Evolutionary conservation across 2,888 invertebrate species (phyloP).

Genomic region (Junonia oenone): DNA sequence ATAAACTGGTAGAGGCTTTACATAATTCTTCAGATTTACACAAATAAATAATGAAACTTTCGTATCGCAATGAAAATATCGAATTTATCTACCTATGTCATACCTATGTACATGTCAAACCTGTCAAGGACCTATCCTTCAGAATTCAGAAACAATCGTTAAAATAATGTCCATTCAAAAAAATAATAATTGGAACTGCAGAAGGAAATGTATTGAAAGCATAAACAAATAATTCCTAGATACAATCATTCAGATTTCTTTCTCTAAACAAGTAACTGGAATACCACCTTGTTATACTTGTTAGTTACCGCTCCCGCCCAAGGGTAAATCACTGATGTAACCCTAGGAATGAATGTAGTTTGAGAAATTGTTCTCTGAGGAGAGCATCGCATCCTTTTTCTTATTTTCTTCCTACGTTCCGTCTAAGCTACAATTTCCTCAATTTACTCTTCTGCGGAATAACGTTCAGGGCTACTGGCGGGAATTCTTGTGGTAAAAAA

Average conservation of each 20-base stretch:
- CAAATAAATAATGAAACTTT: too few relatives aligned
- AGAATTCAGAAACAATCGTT: too few relatives aligned
- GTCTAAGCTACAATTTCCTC: slow-evolving; percentile 53
- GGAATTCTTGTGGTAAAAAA: background rate
- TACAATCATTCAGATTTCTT: background rate
- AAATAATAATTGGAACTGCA: background rate
- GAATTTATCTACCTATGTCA: too few relatives aligned
- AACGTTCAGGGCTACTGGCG: slow-evolving; percentile 6
- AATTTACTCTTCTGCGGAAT: slow-evolving; percentile 45
- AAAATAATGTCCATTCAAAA: too few relatives aligned
- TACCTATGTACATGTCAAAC: too few relatives aligned
- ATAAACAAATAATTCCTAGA: background rate
- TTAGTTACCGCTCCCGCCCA: slow-evolving; percentile 19
- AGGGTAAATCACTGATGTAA: slow-evolving; percentile 58
- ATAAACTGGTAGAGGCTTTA: too few relatives aligned
- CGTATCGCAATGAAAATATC: too few relatives aligned
- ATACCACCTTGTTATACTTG: slow-evolving; percentile 10
- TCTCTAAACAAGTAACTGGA: slow-evolving; percentile 16
- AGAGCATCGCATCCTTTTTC: slow-evolving; percentile 50
- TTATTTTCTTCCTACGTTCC: slow-evolving; percentile 42
- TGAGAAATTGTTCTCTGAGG: slow-evolving; percentile 65
- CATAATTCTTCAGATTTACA: too few relatives aligned
- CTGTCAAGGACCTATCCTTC: too few relatives aligned
- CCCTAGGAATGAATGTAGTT: slow-evolving; percentile 57
- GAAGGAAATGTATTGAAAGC: background rate